Evolutionary conservation across 2,888 invertebrate species (phyloP).

Genomic region (Cheilosia variabilis): DNA sequence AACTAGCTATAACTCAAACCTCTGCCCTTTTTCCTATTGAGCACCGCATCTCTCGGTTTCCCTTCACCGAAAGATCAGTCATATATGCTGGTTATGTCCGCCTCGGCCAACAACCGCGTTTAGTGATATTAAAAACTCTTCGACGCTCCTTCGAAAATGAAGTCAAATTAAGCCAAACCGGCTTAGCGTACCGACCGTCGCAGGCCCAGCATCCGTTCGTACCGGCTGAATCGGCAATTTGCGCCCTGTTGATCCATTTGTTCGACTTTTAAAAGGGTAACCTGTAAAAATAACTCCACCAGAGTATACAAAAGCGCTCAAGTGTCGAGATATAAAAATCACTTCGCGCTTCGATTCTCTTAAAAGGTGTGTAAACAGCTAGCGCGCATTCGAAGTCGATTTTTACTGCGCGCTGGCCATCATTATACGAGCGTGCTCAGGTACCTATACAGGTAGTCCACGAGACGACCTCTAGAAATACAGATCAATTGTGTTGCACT

Average conservation of each 20-base stretch:
- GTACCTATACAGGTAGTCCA: slow-evolving; percentile 52
- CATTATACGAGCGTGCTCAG: slow-evolving; percentile 41
- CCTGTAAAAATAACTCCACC: slow-evolving; percentile 30
- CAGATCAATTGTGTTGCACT: slow-evolving; percentile 6
- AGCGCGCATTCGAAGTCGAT: slow-evolving; percentile 22
- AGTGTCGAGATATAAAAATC: slow-evolving; percentile 41
- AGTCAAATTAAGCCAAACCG: slow-evolving; percentile 48
- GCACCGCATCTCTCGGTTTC: slow-evolving; percentile 12
- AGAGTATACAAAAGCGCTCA: slow-evolving; percentile 14
- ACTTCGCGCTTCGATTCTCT: slow-evolving; percentile 50
- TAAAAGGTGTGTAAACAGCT: slow-evolving; percentile 40
- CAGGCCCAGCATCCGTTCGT: not conserved
- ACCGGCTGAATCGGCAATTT: slow-evolving; percentile 35
- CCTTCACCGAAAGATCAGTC: slow-evolving; percentile 12
- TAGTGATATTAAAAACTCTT: slow-evolving; percentile 34
- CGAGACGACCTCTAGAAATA: slow-evolving; percentile 40
- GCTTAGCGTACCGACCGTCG: slow-evolving; percentile 26
- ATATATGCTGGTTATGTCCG: slow-evolving; percentile 31
- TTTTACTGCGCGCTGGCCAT: slow-evolving; percentile 30
- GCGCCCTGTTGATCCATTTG: slow-evolving; percentile 43
- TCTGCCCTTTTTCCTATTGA: not conserved
- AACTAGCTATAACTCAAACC: slow-evolving; percentile 62
- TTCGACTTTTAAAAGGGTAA: slow-evolving; percentile 40
- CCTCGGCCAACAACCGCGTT: slow-evolving; percentile 33
- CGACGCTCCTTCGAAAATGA: not conserved